phyloP scores from a whole-genome alignment of 2,113 vertebrate species.

The Callorhinus ursinus region DNA sequence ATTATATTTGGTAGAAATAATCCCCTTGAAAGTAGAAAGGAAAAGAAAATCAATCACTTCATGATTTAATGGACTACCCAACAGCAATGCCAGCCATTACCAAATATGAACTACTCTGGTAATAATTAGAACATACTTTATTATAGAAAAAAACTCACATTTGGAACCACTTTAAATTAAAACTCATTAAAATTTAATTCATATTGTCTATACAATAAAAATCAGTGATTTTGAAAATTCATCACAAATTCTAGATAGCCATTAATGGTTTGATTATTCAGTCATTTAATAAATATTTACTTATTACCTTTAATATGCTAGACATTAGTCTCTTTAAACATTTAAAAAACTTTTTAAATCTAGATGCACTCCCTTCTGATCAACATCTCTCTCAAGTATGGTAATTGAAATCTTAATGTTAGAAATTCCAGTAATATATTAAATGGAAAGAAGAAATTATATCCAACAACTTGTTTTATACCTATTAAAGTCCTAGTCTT shows the following conservation, averaged over 20 bases:
- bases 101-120: slow-evolving; percentile 34
- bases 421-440: background rate
- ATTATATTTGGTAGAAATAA: slow-evolving; percentile 78
- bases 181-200: slow-evolving; percentile 61
- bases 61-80: slow-evolving; percentile 71
- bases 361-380: background rate
- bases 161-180: slow-evolving; percentile 57
- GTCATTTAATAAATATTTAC: slow-evolving; percentile 25
- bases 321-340: background rate
- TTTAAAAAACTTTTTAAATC: background rate
- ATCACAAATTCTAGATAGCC: background rate
- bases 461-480: background rate
- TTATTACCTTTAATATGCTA: background rate
- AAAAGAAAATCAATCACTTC: slow-evolving; percentile 76
- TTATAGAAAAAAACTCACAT: background rate
- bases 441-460: background rate
- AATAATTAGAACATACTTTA: slow-evolving; percentile 56
- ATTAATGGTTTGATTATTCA: slow-evolving; percentile 23
- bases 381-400: background rate
- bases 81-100: slow-evolving; percentile 50
- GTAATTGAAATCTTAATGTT: background rate
- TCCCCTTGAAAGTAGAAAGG: slow-evolving; percentile 63
- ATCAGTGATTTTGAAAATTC: slow-evolving; percentile 34
- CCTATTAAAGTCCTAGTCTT: background rate
- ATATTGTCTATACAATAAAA: background rate